Base-by-base conservation (phyloP, 2,888 invertebrate species). In the Sepioteuthis lessoniana region DNA sequence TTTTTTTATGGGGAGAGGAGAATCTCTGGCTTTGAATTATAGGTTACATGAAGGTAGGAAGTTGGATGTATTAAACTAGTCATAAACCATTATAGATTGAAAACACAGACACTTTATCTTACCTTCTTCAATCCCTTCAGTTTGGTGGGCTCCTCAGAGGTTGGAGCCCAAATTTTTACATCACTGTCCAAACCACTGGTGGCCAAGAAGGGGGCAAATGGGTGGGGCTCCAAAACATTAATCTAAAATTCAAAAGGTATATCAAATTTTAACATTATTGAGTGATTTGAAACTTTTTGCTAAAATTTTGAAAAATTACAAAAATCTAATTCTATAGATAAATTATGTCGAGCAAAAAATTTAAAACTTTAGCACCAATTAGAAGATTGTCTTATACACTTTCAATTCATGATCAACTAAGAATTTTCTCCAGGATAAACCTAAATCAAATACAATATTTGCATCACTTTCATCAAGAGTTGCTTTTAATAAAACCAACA, bases 211-310 rank as follows among this genome's bases (percentile, higher is more conserved):
- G 99, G 99, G 96, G 98, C 98, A 95, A 98, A 98, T 0, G 99
- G 99, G 97, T 99, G 99, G 0, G 98, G 98, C 96, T 99, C 99
- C 96, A 99, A 97, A 95, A 98, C 98, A 97, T 99, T 99, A 0
- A 99, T 98, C 98, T 98, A 97, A 13, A 97, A 95, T 91, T 8
- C 31, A 92, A 31, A 10, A 92, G 21, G 28, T 55, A 21, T n/a
- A n/a, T n/a, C 4, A 21, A 35, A 76, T n/a, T 16, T 76, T n/a
- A 76, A 19, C n/a, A n/a, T n/a, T n/a, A 76, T 76, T 16, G 10
- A n/a, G 16, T 47, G 1, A 19, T 47, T 55, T 55, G 5, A 55
- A 55, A 5, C 25, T 25, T 55, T 55, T 55, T 21, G 55, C 47
- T 47, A 13, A 47, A 47, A 13, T 47, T 13, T 16, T 13, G 16